These are phyloP conservation scores for Abrostola tripartita DNA, from an alignment of 2,888 invertebrate species.

Conservation along the genomic window DNA sequence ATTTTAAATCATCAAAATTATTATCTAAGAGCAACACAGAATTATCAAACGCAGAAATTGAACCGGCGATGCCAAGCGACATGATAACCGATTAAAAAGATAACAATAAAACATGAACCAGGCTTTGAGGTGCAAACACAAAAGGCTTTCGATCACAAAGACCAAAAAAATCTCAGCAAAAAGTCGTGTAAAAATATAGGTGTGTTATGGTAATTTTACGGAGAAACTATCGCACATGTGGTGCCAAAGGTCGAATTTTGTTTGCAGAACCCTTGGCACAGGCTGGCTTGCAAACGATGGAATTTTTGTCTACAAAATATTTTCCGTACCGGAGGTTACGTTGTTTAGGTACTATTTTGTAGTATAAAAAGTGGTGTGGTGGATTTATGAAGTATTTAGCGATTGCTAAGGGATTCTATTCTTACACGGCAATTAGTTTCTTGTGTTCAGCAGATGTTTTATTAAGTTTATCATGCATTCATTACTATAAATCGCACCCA, in stretches of 20 bases:
- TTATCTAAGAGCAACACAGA: too few relatives aligned
- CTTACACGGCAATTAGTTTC: too few relatives aligned
- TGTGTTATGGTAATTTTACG: constrained; percentile 34
- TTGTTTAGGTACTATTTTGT: neutral
- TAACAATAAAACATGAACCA: neutral
- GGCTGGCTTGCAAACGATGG: constrained; percentile 22
- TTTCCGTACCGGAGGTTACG: neutral
- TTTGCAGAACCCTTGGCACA: constrained; percentile 42
- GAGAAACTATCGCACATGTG: constrained; percentile 17
- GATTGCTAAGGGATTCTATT: too few relatives aligned
- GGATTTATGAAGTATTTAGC: too few relatives aligned
- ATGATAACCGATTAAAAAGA: too few relatives aligned
- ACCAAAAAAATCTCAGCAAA: neutral
- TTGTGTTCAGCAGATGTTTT: too few relatives aligned
- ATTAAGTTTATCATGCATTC: too few relatives aligned
- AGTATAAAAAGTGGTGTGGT: too few relatives aligned
- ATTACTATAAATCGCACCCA: too few relatives aligned
- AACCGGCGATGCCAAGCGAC: too few relatives aligned
- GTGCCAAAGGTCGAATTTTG: constrained; percentile 40
- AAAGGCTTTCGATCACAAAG: neutral
- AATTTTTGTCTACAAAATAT: constrained; percentile 4
- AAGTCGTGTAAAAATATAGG: constrained; percentile 7
- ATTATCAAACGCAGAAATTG: too few relatives aligned
- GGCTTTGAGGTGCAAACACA: neutral
- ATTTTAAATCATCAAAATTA: too few relatives aligned